These are phyloP conservation scores for Falco peregrinus DNA, from an alignment of 2,797 vertebrate species.

Conservation along the genomic window DNA sequence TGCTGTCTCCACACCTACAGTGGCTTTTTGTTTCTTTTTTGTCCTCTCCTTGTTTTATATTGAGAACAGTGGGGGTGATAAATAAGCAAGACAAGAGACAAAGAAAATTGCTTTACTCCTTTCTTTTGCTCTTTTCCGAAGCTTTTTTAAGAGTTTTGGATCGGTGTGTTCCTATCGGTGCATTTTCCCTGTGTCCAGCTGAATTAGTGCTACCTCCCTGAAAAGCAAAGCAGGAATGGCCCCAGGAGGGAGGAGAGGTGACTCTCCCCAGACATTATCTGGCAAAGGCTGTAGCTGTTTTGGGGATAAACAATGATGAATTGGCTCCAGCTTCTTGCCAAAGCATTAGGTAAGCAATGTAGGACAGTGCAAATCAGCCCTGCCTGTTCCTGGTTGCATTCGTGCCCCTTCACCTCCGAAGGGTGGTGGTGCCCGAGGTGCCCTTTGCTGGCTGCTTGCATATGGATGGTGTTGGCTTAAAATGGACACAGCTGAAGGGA, in stretches of 20 bases:
- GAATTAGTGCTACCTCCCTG: conserved; percentile 13
- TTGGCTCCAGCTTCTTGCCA: conserved; percentile 20
- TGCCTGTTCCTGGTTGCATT: not conserved
- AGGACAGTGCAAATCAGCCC: not conserved
- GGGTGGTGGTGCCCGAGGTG: not conserved
- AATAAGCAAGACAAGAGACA: not conserved
- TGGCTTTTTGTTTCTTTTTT: not conserved
- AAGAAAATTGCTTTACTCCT: not conserved
- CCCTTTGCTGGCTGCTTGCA: not conserved
- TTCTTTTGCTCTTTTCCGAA: not conserved
- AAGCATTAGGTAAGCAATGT: not conserved
- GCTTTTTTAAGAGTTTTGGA: not conserved
- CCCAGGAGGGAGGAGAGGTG: conserved; percentile 14
- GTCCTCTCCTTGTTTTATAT: not conserved
- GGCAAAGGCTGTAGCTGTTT: conserved; percentile 35
- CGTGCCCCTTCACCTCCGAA: not conserved
- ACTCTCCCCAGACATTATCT: not conserved
- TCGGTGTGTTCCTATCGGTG: not conserved
- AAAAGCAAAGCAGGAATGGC: conserved; percentile 16
- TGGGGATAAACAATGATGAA: conserved; percentile 42
- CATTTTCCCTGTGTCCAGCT: not conserved
- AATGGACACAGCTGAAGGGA: not conserved
- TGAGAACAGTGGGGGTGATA: not conserved
- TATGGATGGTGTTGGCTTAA: not conserved
- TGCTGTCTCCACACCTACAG: not conserved